Percentiles rank a stretch among this genome's conserved stretches.
phyloP scores from a whole-genome alignment of 2,113 vertebrate genomes.

The Microtus richardsoni region DNA sequence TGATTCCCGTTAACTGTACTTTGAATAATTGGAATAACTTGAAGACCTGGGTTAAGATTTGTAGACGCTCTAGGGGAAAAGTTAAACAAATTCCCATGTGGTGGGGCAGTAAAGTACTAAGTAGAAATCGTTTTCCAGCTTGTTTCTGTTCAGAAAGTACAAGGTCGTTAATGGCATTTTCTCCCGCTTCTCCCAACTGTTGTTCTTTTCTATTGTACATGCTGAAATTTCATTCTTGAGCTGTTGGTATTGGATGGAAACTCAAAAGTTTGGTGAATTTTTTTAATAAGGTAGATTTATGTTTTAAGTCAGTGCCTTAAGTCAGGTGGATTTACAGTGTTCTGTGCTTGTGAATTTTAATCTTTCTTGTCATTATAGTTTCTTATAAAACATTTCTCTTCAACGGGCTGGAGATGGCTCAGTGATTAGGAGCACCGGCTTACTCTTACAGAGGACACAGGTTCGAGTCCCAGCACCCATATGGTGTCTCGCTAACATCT shows the following conservation, averaged over 20 bases:
- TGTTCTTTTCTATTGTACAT: neutral
- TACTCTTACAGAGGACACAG: neutral
- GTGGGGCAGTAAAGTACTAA: neutral
- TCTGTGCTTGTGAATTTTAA: neutral
- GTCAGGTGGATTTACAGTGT: neutral
- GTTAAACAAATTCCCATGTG: neutral
- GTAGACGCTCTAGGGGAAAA: neutral
- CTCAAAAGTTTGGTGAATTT: neutral
- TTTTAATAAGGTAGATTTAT: neutral
- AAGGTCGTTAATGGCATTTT: neutral
- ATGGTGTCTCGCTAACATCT: neutral
- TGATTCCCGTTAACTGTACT: neutral
- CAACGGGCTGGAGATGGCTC: neutral
- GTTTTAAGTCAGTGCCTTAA: neutral
- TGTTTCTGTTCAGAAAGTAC: neutral
- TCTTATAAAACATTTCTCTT: neutral
- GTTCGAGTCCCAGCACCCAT: neutral
- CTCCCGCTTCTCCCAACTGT: fast-evolving
- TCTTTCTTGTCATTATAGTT: neutral
- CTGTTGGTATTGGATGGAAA: neutral
- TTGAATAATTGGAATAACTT: neutral
- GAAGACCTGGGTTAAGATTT: neutral
- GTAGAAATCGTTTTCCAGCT: neutral
- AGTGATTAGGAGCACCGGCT: neutral
- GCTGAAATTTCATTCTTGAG: slow-evolving; percentile 24